A percentile compares a stretch with the other conserved stretches of the same genome.
These are phyloP conservation scores for Ips typographus DNA, from an alignment of 1,140 invertebrate genomes.

Conservation along the genomic window DNA sequence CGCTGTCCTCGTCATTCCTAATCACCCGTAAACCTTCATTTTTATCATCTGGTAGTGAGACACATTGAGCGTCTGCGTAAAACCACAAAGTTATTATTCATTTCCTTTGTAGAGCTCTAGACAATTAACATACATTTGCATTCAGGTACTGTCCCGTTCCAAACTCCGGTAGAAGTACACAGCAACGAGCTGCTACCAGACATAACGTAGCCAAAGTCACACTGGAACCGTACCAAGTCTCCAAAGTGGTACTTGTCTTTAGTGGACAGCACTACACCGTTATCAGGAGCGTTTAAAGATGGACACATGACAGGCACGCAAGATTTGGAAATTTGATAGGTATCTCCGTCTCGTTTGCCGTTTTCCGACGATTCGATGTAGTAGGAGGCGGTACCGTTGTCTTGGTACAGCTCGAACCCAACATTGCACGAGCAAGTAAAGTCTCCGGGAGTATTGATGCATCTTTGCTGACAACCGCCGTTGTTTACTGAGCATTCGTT, in stretches of 20 bases:
- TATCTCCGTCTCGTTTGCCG: conserved; percentile 84
- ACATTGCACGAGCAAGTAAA: conserved; percentile 88
- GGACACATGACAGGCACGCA: conserved; percentile 93
- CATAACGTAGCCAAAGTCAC: conserved; percentile 93
- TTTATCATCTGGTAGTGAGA: conserved; percentile 85
- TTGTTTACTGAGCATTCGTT: conserved; percentile 90
- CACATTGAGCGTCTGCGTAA: conserved; percentile 80
- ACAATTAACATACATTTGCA: conserved; percentile 77
- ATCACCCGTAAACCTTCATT: conserved; percentile 79
- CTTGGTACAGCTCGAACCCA: conserved; percentile 87
- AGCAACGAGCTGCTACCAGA: conserved; percentile 78
- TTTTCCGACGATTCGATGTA: conserved; percentile 78
- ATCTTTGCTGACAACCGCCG: conserved; percentile 93
- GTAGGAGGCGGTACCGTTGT: conserved; percentile 92
- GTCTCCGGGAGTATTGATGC: conserved; percentile 83
- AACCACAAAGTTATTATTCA: background rate
- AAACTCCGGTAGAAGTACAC: conserved; percentile 86
- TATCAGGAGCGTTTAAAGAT: conserved; percentile 75
- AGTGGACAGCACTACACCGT: conserved; percentile 84
- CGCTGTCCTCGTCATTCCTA: conserved; percentile 73
- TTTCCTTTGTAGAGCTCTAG: background rate
- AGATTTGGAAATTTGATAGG: conserved; percentile 90
- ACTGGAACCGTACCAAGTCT: conserved; percentile 88
- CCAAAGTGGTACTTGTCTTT: conserved; percentile 84
- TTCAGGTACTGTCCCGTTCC: conserved; percentile 92